These are phyloP conservation scores for Bemisia tabaci DNA, from an alignment of 1,140 invertebrate genomes.

Conservation along the genomic window DNA sequence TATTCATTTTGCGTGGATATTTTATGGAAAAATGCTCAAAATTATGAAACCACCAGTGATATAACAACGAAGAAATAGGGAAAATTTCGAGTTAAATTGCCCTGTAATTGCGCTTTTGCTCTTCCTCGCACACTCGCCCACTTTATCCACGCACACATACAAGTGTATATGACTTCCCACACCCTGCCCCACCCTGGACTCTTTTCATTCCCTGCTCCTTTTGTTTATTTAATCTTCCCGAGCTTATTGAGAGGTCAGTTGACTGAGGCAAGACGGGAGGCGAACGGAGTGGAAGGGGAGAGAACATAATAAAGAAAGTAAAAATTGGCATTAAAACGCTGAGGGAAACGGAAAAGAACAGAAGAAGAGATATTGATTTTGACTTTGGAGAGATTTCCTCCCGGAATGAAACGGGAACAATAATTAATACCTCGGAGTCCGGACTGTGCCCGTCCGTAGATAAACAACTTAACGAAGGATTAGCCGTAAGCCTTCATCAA, in stretches of 20 bases:
- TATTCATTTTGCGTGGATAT: no score
- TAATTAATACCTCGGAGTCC: background rate
- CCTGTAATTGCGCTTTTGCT: no score
- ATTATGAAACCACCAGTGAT: no score
- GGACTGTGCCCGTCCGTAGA: background rate
- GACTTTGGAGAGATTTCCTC: background rate
- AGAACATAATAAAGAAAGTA: background rate
- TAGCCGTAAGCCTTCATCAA: background rate
- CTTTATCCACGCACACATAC: no score
- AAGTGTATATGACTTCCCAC: no score
- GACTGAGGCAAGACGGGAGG: background rate
- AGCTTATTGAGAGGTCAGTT: background rate
- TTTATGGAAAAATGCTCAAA: no score
- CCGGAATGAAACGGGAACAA: background rate
- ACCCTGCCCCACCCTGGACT: no score
- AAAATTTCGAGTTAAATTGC: no score
- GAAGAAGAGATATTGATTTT: background rate
- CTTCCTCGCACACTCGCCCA: no score
- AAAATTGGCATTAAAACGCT: no score
- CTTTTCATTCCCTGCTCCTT: no score
- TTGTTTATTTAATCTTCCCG: background rate
- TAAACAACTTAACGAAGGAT: background rate
- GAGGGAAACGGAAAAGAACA: background rate
- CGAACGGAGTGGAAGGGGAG: background rate
- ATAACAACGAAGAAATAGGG: no score